Conservation (phyloP, 2,797 vertebrate genomes). For the Hylomyscus alleni region DNA sequence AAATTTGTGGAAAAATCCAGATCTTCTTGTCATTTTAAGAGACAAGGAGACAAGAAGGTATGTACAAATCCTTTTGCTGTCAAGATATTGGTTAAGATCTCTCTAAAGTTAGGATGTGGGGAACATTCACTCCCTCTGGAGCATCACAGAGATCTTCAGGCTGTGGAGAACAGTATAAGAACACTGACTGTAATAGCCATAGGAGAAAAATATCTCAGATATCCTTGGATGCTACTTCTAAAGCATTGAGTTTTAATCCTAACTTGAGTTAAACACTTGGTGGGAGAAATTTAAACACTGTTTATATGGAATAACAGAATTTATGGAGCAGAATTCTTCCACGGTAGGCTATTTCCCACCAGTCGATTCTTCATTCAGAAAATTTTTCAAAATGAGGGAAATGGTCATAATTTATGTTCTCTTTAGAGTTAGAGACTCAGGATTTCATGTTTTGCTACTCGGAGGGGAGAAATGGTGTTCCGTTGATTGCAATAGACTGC, state of each 20-base stretch:
- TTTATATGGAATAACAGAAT: neutral
- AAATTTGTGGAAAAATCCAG: conserved; percentile 3
- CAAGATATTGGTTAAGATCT: neutral
- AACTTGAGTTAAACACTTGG: conserved; percentile 44
- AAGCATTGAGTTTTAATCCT: conserved; percentile 49
- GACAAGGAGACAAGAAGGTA: neutral
- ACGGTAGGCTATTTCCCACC: conserved; percentile 30
- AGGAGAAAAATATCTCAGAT: conserved; percentile 7
- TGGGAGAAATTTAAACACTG: conserved; percentile 57
- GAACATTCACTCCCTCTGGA: neutral
- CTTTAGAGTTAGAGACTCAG: neutral
- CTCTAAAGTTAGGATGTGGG: conserved; percentile 34
- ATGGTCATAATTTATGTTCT: conserved; percentile 20
- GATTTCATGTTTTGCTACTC: conserved; percentile 59
- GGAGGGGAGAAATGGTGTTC: neutral
- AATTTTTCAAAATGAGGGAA: conserved; percentile 24
- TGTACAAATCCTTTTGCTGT: neutral
- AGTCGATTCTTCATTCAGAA: neutral
- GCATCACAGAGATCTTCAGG: neutral
- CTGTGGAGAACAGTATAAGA: neutral
- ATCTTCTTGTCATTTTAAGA: conserved; percentile 9
- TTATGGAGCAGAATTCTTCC: conserved; percentile 16
- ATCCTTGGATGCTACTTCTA: conserved; percentile 48
- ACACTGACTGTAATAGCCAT: neutral
- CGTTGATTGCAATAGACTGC: conserved; percentile 45